Percentiles rank a stretch among this genome's conserved stretches.
Conservation (phyloP, 2,888 invertebrate species). For the Dermolepida albohirtum region DNA sequence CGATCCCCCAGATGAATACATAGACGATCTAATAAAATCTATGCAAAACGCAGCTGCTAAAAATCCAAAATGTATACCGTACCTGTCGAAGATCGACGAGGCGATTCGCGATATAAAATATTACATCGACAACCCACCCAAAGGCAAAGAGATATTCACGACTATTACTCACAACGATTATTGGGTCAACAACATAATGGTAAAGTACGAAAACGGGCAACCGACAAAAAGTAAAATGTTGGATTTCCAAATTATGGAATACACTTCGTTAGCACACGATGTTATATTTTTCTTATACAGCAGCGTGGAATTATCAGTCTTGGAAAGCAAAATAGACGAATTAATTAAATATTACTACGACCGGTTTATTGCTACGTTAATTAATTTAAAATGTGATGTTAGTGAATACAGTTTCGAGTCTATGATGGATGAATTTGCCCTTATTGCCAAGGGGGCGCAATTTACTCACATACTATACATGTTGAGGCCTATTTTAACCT, state of each 20-base stretch:
- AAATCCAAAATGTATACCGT: constrained; percentile 14
- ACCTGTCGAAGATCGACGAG: constrained; percentile 38
- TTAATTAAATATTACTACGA: constrained; percentile 66
- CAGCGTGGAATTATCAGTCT: constrained; percentile 63
- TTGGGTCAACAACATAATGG: constrained; percentile 72
- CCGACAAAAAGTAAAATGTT: constrained; percentile 64
- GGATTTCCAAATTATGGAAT: constrained; percentile 70
- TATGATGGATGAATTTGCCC: constrained; percentile 62
- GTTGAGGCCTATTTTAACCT: constrained; percentile 62
- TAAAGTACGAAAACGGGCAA: constrained; percentile 58
- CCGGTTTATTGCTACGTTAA: constrained; percentile 54
- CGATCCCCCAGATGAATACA: constrained; percentile 7
- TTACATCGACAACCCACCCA: constrained; percentile 49
- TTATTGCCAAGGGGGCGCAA: constrained; percentile 57
- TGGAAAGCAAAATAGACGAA: constrained; percentile 62
- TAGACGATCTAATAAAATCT: background rate
- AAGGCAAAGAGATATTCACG: constrained; percentile 64
- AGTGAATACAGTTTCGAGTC: constrained; percentile 59
- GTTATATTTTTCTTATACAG: constrained; percentile 68
- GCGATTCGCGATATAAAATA: constrained; percentile 40
- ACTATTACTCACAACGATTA: constrained; percentile 69
- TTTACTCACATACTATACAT: constrained; percentile 63
- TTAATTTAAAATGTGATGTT: constrained; percentile 53
- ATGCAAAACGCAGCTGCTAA: constrained; percentile 16
- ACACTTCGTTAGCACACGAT: constrained; percentile 67